Evolutionary conservation across 2,113 vertebrate species (phyloP).

Genomic region (Origma solitaria): DNA sequence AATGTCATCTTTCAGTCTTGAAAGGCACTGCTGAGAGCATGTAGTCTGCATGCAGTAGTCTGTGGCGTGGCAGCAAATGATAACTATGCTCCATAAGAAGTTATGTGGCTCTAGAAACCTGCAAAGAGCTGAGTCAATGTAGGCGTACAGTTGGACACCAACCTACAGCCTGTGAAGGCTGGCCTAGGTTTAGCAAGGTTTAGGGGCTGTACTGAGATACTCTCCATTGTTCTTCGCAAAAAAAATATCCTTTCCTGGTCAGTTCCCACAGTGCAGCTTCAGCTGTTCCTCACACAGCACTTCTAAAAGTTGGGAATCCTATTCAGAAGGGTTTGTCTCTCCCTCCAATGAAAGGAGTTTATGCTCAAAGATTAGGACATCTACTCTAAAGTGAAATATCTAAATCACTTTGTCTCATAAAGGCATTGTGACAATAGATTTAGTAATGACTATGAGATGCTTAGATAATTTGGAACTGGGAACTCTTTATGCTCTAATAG

Average conservation of each 20-base stretch:
- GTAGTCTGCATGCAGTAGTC: neutral
- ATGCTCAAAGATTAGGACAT: neutral
- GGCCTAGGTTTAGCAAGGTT: neutral
- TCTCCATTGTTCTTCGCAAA: neutral
- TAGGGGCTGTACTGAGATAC: neutral
- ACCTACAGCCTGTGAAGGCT: neutral
- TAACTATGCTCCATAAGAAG: neutral
- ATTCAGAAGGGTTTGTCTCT: neutral
- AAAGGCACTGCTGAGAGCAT: neutral
- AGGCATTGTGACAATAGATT: neutral
- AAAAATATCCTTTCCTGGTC: neutral
- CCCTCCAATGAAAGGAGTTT: neutral
- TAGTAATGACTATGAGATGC: neutral
- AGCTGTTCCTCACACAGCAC: neutral
- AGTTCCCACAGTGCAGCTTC: neutral
- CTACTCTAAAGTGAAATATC: neutral
- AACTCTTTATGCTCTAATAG: neutral
- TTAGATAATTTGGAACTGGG: neutral
- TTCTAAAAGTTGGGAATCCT: neutral
- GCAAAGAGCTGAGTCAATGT: neutral
- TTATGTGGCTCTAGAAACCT: neutral
- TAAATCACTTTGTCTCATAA: neutral
- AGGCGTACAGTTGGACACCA: neutral
- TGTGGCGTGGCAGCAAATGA: neutral
- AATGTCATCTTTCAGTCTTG: neutral